Conservation (phyloP, 2,888 invertebrate genomes). For the Drosophila neonasuta region DNA sequence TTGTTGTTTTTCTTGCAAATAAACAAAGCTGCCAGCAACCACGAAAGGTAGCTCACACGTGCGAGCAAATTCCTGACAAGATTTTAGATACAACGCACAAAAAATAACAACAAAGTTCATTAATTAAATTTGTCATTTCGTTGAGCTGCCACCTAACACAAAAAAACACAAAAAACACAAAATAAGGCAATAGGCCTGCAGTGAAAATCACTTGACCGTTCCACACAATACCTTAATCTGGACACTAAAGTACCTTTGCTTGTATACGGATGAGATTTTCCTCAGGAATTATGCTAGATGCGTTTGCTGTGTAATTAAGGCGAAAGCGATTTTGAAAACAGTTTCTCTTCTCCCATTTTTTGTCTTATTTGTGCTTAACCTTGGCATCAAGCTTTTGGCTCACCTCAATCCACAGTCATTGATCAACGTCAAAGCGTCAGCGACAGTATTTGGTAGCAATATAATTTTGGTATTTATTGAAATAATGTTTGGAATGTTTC, state of each 20-base stretch:
- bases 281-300: background rate
- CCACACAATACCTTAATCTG: background rate
- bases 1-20: slow-evolving; percentile 27
- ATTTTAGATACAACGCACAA: slow-evolving; percentile 26
- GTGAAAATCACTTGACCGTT: slow-evolving; percentile 13
- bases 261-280: background rate
- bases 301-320: slow-evolving; percentile 4
- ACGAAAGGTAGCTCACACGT: slow-evolving; percentile 43
- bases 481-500: slow-evolving; percentile 36
- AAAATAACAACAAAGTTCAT: slow-evolving; percentile 36
- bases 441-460: slow-evolving; percentile 46
- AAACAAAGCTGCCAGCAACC: slow-evolving; percentile 31
- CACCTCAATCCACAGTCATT: slow-evolving; percentile 7
- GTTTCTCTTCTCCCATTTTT: background rate
- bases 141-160: slow-evolving; percentile 11
- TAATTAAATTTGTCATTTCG: slow-evolving; percentile 47
- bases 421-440: slow-evolving; percentile 22
- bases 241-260: slow-evolving; percentile 4
- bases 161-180: background rate
- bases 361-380: background rate
- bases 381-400: background rate
- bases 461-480: slow-evolving; percentile 49
- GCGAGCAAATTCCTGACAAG: slow-evolving; percentile 36
- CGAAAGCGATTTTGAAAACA: background rate
- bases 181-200: background rate